These are phyloP conservation scores for Dusona sp. DNA, from an alignment of 2,888 invertebrate genomes.

Conservation along the genomic window DNA sequence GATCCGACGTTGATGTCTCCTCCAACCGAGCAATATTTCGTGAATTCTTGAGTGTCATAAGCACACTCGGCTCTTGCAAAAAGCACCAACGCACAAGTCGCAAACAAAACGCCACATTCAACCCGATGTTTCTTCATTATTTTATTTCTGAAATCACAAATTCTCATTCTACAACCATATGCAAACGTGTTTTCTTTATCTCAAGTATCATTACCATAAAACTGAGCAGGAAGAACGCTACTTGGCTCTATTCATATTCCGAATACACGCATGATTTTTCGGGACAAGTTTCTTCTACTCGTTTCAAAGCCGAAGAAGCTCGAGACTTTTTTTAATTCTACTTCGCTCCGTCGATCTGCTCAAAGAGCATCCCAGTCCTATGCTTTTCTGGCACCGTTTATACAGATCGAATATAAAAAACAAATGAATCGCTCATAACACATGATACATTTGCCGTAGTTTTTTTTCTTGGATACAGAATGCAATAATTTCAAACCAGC, in stretches of 20 bases:
- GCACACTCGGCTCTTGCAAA: constrained; percentile 8
- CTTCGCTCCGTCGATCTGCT: constrained; percentile 5
- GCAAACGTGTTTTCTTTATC: neutral
- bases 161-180: neutral
- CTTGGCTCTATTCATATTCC: neutral
- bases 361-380: neutral
- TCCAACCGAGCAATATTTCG: constrained; percentile 1
- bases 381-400: neutral
- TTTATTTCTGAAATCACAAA: neutral
- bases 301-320: neutral
- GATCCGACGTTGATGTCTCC: constrained; percentile 6
- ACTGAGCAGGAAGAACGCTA: neutral
- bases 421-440: neutral
- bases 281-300: neutral
- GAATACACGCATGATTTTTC: neutral
- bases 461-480: neutral
- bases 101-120: neutral
- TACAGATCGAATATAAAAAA: neutral
- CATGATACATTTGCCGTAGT: neutral
- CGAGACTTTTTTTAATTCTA: neutral
- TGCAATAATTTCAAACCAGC: neutral
- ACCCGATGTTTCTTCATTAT: neutral
- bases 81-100: neutral
- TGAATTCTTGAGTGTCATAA: constrained; percentile 15
- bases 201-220: neutral